Conservation (phyloP, 2,797 vertebrate species). For the Adelosebastes latens region DNA sequence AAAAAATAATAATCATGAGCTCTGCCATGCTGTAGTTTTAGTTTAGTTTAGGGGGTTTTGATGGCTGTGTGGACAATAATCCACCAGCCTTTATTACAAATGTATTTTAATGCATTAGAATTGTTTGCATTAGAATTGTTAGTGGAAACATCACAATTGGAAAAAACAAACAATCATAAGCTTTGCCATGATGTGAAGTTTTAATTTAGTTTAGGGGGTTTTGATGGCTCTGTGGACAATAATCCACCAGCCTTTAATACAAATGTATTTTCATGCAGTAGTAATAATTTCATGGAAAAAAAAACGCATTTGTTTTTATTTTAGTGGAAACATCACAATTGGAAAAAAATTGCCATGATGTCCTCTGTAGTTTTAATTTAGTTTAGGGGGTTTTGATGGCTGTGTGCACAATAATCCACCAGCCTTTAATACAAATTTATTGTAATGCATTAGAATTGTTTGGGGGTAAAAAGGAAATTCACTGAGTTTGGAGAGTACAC, state of each 20-base stretch:
- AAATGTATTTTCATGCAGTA: neutral
- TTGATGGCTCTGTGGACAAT: neutral
- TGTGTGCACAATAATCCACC: neutral
- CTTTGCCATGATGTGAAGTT: neutral
- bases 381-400: neutral
- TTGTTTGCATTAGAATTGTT: neutral
- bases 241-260: neutral
- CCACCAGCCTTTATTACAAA: neutral
- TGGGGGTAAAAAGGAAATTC: rapidly evolving
- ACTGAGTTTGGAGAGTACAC: rapidly evolving
- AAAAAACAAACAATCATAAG: neutral
- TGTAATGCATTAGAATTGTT: neutral
- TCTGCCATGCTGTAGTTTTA: neutral
- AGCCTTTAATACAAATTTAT: neutral
- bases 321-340: neutral
- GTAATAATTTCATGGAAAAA: neutral
- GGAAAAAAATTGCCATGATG: neutral
- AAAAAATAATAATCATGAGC: too few relatives aligned
- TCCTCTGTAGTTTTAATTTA: neutral
- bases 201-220: neutral
- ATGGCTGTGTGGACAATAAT: neutral
- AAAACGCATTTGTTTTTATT: neutral
- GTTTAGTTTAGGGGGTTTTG: neutral
- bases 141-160: neutral
- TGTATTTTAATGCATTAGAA: neutral